Evolutionary conservation across 1,140 invertebrate genomes (phyloP).

Genomic region (Diachasmimorpha longicaudata): DNA sequence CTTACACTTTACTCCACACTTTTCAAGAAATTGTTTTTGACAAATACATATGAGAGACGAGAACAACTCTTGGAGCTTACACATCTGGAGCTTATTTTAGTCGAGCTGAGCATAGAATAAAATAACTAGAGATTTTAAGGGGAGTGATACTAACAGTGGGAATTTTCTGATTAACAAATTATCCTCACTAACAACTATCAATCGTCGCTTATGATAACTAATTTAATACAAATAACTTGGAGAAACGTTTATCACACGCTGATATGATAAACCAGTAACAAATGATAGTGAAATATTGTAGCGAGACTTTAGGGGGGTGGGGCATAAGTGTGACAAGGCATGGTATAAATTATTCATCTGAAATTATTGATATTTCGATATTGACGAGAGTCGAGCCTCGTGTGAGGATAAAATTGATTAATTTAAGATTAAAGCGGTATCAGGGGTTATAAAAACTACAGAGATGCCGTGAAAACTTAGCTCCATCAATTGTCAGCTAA

Average conservation of each 20-base stretch:
- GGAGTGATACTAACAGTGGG: not conserved
- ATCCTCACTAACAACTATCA: not conserved
- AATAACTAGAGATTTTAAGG: not conserved
- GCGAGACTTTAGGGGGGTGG: conserved; percentile 53
- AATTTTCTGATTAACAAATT: not conserved
- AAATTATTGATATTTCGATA: not conserved
- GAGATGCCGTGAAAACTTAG: no score
- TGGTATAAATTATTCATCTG: conserved; percentile 38
- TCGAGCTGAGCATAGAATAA: not conserved
- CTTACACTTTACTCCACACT: not conserved
- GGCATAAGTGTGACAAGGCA: conserved; percentile 63
- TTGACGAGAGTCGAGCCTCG: no score
- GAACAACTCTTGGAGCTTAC: not conserved
- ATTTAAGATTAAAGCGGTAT: no score
- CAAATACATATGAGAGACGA: not conserved
- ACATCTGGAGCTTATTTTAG: not conserved
- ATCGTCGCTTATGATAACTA: not conserved
- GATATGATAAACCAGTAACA: conserved; percentile 9
- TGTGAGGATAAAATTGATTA: no score
- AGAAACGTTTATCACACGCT: conserved; percentile 11
- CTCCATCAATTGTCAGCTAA: not conserved
- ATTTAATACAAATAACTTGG: not conserved
- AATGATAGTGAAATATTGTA: conserved; percentile 34
- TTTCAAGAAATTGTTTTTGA: not conserved
- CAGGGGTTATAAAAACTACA: no score